Percentiles rank a stretch among this genome's conserved stretches.
Conservation (phyloP, 2,888 invertebrate species). For the Xestia xanthographa region DNA sequence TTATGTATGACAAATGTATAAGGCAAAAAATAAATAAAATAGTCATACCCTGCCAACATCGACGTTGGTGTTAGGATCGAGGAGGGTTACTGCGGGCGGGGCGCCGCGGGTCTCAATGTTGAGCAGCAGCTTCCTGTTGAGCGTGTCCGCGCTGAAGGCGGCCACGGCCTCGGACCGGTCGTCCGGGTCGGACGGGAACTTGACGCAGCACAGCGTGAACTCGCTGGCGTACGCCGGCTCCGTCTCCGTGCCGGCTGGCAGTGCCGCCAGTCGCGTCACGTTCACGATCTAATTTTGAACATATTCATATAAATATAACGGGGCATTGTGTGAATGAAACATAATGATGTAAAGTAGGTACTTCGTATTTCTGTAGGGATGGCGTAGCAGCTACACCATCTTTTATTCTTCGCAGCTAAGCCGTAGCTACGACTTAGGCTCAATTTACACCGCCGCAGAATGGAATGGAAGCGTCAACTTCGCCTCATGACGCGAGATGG, state of each 20-base stretch:
- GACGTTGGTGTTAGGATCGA: constrained; percentile 86
- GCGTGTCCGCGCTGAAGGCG: constrained; percentile 91
- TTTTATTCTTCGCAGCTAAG: neutral
- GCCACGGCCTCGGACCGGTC: constrained; percentile 94
- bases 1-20: constrained; percentile 5
- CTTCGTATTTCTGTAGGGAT: neutral
- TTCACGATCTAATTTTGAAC: constrained; percentile 88
- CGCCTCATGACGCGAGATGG: too few species aligned
- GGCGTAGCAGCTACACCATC: neutral
- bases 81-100: constrained; percentile 90
- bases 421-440: neutral
- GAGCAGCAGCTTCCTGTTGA: constrained; percentile 94
- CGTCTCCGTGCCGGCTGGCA: constrained; percentile 93
- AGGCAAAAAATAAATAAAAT: neutral
- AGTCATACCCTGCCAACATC: constrained; percentile 88
- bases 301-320: neutral
- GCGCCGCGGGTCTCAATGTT: constrained; percentile 95
- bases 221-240: constrained; percentile 96
- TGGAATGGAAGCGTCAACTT: too few species aligned
- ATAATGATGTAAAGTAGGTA: neutral
- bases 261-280: constrained; percentile 93
- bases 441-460: too few species aligned
- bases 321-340: neutral
- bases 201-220: constrained; percentile 95
- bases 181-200: constrained; percentile 96